Percentiles rank a stretch among this genome's conserved stretches.
These are phyloP conservation scores for Autographa gamma DNA, from an alignment of 2,888 invertebrate genomes.

Conservation along the genomic window DNA sequence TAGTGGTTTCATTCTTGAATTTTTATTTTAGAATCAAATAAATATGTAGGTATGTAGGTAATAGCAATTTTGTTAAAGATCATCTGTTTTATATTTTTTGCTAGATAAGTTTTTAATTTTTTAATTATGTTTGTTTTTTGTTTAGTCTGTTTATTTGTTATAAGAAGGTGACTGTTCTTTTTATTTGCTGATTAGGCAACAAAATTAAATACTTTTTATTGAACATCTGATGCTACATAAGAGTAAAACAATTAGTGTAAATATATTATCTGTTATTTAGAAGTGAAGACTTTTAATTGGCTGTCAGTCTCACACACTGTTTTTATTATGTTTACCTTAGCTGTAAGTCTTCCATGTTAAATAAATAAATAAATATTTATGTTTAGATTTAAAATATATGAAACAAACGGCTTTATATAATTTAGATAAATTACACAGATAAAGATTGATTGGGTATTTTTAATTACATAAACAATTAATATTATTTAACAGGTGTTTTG, in stretches of 20 bases:
- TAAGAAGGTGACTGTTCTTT: background rate
- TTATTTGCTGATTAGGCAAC: background rate
- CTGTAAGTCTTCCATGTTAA: too few relatives aligned
- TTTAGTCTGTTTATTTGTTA: background rate
- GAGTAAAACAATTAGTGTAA: too few relatives aligned
- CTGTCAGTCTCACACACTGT: too few relatives aligned
- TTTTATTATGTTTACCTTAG: too few relatives aligned
- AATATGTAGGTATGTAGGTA: background rate
- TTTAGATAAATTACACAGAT: background rate
- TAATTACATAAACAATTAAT: background rate
- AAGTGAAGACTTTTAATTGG: too few relatives aligned
- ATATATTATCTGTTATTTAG: too few relatives aligned
- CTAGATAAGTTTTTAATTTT: background rate
- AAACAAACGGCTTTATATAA: background rate
- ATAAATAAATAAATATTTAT: too few relatives aligned
- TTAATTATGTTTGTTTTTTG: background rate
- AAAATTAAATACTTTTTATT: conserved; percentile 1
- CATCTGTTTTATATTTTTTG: background rate
- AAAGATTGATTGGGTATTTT: background rate
- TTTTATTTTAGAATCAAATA: background rate
- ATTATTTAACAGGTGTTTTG: background rate
- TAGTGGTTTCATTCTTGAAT: background rate
- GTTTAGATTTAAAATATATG: background rate
- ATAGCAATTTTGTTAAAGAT: background rate
- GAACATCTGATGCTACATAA: background rate